Conservation (phyloP, 2,113 vertebrate genomes). For the Amblyopsis rosae region DNA sequence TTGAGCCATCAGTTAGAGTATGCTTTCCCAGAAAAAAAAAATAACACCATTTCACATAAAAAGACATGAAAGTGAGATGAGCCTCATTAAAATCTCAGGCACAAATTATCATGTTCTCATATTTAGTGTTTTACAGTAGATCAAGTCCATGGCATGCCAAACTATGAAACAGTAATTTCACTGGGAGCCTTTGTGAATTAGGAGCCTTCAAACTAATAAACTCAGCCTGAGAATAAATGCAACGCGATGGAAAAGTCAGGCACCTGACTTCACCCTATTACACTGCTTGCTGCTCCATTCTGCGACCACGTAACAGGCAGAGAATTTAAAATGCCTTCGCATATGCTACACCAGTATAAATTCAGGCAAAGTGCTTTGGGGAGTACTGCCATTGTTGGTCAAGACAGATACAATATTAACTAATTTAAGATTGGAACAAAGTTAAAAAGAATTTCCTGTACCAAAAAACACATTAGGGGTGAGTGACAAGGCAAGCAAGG, state of each 20-base stretch:
- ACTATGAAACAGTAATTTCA: too few relatives aligned
- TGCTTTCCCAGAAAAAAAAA: too few relatives aligned
- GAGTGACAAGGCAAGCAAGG: too few relatives aligned
- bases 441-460: too few relatives aligned
- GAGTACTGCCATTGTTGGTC: not conserved
- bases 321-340: conserved; percentile 7
- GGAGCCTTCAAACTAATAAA: not conserved
- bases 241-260: not conserved
- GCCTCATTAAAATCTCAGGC: too few relatives aligned
- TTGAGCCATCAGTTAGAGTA: not conserved
- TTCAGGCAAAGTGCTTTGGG: not conserved
- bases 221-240: not conserved
- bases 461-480: too few relatives aligned
- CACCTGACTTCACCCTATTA: not conserved
- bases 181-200: too few relatives aligned
- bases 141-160: too few relatives aligned
- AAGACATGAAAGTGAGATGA: too few relatives aligned
- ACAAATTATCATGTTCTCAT: too few relatives aligned
- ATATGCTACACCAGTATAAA: not conserved
- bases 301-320: not conserved
- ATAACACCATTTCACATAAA: too few relatives aligned
- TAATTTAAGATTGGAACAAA: not conserved
- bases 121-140: too few relatives aligned
- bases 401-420: not conserved
- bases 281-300: not conserved